Evolutionary conservation across 1,140 invertebrate genomes (phyloP).

Genomic region (Drosophila pandora): DNA sequence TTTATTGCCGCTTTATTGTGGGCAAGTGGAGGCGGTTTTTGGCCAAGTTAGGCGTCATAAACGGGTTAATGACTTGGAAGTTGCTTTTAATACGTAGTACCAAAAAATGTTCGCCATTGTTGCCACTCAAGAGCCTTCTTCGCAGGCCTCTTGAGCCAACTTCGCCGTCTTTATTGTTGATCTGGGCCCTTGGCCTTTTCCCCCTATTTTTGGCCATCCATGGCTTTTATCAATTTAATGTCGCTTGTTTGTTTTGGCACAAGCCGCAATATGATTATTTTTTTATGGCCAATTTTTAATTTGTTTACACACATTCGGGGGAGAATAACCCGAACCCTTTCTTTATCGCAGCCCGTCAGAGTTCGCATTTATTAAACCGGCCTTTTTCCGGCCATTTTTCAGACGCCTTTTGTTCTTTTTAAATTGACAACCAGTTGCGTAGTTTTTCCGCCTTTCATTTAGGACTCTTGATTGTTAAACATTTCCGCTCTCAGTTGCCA

Average conservation of each 20-base stretch:
- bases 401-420: constrained; percentile 3
- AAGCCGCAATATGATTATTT: constrained; percentile 75
- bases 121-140: constrained; percentile 38
- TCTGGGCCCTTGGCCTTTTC: constrained; percentile 28
- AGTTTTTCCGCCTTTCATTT: constrained; percentile 17
- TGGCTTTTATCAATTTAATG: constrained; percentile 62
- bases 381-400: constrained; percentile 24
- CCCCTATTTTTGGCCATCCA: constrained; percentile 21
- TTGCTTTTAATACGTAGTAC: constrained; percentile 71
- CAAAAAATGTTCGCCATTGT: constrained; percentile 51
- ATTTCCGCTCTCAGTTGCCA: constrained; percentile 55
- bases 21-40: constrained; percentile 54
- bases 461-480: constrained; percentile 43
- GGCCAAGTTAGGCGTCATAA: constrained; percentile 76
- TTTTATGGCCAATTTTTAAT: constrained; percentile 80
- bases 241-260: constrained; percentile 64
- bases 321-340: background rate
- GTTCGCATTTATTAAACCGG: constrained; percentile 34
- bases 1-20: constrained; percentile 80
- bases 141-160: constrained; percentile 23
- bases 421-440: constrained; percentile 75
- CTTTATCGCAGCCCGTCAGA: constrained; percentile 59
- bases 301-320: constrained; percentile 70
- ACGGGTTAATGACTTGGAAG: constrained; percentile 82
- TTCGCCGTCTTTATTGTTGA: constrained; percentile 41